A percentile compares a stretch with the other conserved stretches of the same genome.
Evolutionary conservation across 2,888 invertebrate genomes (phyloP).

Genomic region (Phragmatobia fuliginosa): DNA sequence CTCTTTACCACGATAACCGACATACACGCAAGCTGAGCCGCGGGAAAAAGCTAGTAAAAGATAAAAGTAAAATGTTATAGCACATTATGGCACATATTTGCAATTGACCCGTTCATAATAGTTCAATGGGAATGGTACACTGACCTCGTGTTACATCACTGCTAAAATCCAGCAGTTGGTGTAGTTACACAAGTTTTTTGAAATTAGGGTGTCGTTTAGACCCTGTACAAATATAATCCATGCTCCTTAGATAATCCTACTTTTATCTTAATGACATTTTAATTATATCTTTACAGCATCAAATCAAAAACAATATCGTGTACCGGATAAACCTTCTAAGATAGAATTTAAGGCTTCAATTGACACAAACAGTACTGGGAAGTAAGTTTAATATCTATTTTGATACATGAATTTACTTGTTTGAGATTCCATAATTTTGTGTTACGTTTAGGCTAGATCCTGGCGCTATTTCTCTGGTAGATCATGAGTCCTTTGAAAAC

Average conservation of each 20-base stretch:
- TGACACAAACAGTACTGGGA: conserved; percentile 13
- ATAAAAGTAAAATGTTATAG: neutral
- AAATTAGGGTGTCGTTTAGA: too few species aligned
- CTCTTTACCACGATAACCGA: too few species aligned
- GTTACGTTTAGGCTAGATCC: conserved; percentile 27
- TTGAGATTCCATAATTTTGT: neutral
- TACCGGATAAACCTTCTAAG: neutral
- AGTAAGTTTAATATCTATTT: conserved; percentile 9
- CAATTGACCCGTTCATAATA: neutral
- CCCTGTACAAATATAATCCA: neutral
- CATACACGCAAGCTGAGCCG: too few species aligned
- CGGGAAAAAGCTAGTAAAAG: too few species aligned
- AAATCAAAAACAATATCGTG: conserved; percentile 11
- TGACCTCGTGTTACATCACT: neutral
- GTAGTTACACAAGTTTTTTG: too few species aligned
- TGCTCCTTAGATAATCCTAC: neutral
- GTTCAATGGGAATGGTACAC: neutral
- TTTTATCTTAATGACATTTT: neutral
- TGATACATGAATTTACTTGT: too few species aligned
- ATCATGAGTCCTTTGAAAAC: conserved; percentile 80
- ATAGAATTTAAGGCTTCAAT: conserved; percentile 1
- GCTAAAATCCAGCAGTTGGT: too few species aligned
- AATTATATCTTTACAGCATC: conserved; percentile 19
- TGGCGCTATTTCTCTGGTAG: conserved; percentile 62
- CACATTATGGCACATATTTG: too few species aligned